Conservation (phyloP, 2,888 invertebrate genomes). For the Listrodromus nycthemerus region DNA sequence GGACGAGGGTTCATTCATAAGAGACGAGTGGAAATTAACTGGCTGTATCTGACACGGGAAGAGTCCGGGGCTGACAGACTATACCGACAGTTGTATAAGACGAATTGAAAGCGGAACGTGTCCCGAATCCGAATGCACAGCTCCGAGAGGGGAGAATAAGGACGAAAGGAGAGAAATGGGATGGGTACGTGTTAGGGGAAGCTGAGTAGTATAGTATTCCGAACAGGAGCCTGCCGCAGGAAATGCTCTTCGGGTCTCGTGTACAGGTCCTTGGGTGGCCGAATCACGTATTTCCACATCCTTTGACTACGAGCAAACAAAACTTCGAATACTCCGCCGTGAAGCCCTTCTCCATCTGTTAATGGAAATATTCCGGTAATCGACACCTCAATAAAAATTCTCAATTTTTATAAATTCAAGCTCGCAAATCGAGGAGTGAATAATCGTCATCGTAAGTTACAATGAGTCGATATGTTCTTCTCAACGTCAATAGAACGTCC, state of each 20-base stretch:
- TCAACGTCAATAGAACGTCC: too few species aligned
- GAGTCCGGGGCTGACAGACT: conserved; percentile 67
- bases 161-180: conserved; percentile 45
- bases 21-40: conserved; percentile 71
- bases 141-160: conserved; percentile 47
- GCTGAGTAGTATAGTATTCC: conserved; percentile 55
- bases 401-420: too few species aligned
- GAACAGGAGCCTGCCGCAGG: conserved; percentile 46
- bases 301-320: conserved; percentile 28
- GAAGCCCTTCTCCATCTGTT: not conserved
- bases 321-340: conserved; percentile 30
- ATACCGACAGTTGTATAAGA: conserved; percentile 72
- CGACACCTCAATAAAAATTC: too few species aligned
- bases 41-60: conserved; percentile 70
- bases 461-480: too few species aligned
- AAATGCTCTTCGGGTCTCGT: conserved; percentile 43
- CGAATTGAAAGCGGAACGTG: conserved; percentile 72
- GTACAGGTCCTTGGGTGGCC: conserved; percentile 35
- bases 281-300: conserved; percentile 37
- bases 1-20: conserved; percentile 66
- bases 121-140: conserved; percentile 68
- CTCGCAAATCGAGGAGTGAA: not conserved
- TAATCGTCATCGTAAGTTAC: not conserved
- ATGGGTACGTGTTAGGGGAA: conserved; percentile 59
- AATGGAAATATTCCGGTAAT: too few species aligned